Conservation (phyloP, 2,888 invertebrate genomes). For the Pterostichus niger region DNA sequence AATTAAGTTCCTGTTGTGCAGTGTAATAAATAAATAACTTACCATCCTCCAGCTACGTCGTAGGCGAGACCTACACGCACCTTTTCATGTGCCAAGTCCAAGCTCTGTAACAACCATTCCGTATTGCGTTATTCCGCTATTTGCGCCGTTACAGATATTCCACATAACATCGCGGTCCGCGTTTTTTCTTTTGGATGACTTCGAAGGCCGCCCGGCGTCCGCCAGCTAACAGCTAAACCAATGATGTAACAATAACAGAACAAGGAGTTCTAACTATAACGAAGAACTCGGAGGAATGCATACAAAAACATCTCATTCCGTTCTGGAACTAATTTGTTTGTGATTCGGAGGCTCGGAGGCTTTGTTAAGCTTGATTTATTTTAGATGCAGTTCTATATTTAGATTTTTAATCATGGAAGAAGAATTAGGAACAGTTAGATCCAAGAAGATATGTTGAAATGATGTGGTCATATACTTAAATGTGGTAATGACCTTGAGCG, state of each 20-base stretch:
- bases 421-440: background rate
- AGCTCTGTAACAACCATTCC: background rate
- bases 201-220: constrained; percentile 37
- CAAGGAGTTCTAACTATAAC: background rate
- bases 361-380: background rate
- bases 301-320: background rate
- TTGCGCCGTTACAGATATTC: constrained; percentile 16
- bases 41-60: too few species aligned
- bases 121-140: constrained; percentile 23
- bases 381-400: constrained; percentile 1
- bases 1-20: too few species aligned
- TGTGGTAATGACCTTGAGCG: background rate
- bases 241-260: constrained; percentile 45
- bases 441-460: background rate
- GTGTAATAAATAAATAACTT: too few species aligned
- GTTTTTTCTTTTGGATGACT: constrained; percentile 24
- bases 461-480: background rate
- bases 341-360: background rate
- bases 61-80: too few species aligned
- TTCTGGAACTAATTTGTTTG: too few species aligned
- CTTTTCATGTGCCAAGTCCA: too few species aligned
- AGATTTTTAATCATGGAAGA: background rate
- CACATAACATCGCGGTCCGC: background rate
- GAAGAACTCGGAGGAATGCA: constrained; percentile 22
- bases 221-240: constrained; percentile 8